A percentile compares a stretch with the other conserved stretches of the same genome.
These are phyloP conservation scores for Scyliorhinus canicula DNA, from an alignment of 2,797 vertebrate genomes.

Conservation along the genomic window DNA sequence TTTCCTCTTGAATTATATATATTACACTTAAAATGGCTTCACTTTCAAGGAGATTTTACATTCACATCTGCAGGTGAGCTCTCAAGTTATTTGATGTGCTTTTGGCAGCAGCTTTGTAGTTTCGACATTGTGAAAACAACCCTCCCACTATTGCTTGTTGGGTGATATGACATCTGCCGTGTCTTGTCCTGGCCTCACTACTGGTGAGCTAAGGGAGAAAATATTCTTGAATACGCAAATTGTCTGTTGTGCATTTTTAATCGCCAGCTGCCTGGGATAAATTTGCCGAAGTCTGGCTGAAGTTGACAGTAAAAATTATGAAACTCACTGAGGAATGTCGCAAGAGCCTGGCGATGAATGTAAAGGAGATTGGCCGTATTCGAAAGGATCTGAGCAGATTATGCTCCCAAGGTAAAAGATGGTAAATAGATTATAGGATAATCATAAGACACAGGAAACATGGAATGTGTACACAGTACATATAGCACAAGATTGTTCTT, in stretches of 20 bases:
- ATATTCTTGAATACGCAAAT: neutral
- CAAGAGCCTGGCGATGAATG: neutral
- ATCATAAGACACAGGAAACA: neutral
- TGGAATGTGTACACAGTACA: neutral
- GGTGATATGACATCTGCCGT: neutral
- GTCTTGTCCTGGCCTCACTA: neutral
- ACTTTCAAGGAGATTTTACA: no score
- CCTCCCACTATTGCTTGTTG: neutral
- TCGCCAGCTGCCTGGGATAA: neutral
- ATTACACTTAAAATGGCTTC: no score
- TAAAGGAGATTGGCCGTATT: neutral
- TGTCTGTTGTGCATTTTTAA: neutral
- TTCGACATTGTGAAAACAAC: conserved; percentile 1
- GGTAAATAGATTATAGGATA: neutral
- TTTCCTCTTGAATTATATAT: no score
- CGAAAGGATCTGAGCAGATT: neutral
- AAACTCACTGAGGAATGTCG: neutral
- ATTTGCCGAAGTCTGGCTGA: neutral
- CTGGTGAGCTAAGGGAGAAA: neutral
- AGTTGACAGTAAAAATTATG: neutral
- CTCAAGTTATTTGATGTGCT: neutral
- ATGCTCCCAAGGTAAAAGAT: neutral
- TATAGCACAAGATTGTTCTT: neutral
- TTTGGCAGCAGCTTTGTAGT: neutral
- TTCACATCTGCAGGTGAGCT: neutral